Conservation (phyloP, 2,888 invertebrate species). For the Eumacrocentrus americanus region DNA sequence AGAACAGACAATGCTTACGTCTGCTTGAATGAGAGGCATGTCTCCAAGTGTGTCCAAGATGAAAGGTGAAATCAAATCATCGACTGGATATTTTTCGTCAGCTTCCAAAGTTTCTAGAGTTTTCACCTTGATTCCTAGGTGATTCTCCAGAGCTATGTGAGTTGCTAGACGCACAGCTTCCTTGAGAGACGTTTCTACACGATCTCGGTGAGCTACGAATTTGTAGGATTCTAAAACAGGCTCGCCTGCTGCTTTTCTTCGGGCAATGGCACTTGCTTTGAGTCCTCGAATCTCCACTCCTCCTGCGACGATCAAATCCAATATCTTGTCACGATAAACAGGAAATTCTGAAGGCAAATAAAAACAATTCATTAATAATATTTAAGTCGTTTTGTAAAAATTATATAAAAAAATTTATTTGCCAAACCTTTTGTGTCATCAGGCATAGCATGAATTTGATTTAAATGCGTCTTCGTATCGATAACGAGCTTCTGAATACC, state of each 20-base stretch:
- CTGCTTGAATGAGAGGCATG: constrained; percentile 73
- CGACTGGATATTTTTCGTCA: constrained; percentile 42
- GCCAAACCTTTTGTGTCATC: constrained; percentile 48
- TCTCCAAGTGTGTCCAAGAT: constrained; percentile 71
- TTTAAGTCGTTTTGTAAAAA: neutral
- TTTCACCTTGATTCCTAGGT: constrained; percentile 51
- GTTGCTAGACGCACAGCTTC: constrained; percentile 55
- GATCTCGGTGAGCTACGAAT: constrained; percentile 64
- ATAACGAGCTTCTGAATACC: constrained; percentile 66
- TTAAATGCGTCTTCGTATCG: constrained; percentile 62
- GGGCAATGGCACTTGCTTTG: constrained; percentile 65
- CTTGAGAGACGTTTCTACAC: constrained; percentile 40
- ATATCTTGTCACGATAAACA: constrained; percentile 56
- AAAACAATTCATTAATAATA: neutral
- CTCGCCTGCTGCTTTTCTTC: constrained; percentile 61
- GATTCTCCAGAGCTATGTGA: constrained; percentile 66
- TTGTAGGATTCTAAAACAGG: constrained; percentile 66
- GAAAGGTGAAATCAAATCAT: constrained; percentile 62
- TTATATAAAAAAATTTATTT: constrained; percentile 4
- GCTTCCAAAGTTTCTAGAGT: constrained; percentile 53
- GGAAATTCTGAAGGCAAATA: constrained; percentile 54
- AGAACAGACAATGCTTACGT: constrained; percentile 65
- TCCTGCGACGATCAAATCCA: constrained; percentile 62
- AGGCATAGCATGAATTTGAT: constrained; percentile 41
- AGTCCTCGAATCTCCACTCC: constrained; percentile 69